These are phyloP conservation scores for Parapristionchus giblindavisi DNA, from an alignment of 2,888 invertebrate species.

Conservation along the genomic window DNA sequence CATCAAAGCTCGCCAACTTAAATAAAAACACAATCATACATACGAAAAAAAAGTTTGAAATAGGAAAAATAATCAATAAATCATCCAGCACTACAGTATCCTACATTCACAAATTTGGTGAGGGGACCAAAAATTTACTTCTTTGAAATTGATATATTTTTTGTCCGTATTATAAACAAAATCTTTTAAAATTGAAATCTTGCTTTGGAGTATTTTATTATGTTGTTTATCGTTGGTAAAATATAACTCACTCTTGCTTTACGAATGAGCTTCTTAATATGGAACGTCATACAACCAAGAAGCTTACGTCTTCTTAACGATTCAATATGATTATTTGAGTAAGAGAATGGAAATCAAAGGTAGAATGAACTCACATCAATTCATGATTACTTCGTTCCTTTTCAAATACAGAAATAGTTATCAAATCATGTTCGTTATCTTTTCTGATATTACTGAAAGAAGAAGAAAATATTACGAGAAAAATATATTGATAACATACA, in stretches of 20 bases:
- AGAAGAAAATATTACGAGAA: not conserved
- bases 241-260: slow-evolving; percentile 25
- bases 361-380: not conserved
- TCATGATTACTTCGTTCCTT: not conserved
- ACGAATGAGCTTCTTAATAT: not conserved
- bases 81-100: no score
- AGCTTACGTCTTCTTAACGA: slow-evolving; percentile 1
- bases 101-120: no score
- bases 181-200: no score
- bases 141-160: no score
- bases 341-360: not conserved
- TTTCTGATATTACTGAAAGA: not conserved
- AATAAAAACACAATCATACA: not conserved
- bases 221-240: not conserved
- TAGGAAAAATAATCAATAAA: not conserved
- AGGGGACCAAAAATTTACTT: no score
- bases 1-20: not conserved
- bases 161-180: no score
- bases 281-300: slow-evolving; percentile 19
- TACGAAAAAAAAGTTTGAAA: not conserved
- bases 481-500: slow-evolving; percentile 12
- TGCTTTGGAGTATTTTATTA: not conserved
- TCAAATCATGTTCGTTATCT: not conserved
- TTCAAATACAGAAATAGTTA: slow-evolving; percentile 22
- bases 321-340: not conserved